A percentile compares a stretch with the other conserved stretches of the same genome.
These are phyloP conservation scores for Chelmon rostratus DNA, from an alignment of 2,797 vertebrate species.

Conservation along the genomic window DNA sequence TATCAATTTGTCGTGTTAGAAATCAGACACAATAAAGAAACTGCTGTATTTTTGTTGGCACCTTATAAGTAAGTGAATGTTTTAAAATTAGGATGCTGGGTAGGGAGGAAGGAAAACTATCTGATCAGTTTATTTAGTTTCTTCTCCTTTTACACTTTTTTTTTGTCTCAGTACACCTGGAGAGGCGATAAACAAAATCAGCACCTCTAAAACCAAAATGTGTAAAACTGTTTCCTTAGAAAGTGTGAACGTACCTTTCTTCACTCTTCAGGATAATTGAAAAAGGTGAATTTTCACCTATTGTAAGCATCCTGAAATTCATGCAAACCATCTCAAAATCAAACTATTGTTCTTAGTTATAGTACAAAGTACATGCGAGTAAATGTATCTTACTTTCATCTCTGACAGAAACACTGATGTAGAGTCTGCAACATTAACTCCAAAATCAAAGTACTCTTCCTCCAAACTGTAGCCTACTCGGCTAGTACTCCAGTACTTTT, in stretches of 20 bases:
- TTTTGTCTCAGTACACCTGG: constrained; percentile 18
- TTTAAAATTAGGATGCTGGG: background rate
- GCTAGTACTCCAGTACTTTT: too few relatives aligned
- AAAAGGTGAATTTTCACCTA: background rate
- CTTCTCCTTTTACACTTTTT: constrained; percentile 7
- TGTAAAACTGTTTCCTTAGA: background rate
- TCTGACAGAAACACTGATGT: too few relatives aligned
- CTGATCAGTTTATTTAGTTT: background rate
- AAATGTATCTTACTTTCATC: too few relatives aligned
- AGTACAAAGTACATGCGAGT: too few relatives aligned
- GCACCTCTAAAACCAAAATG: constrained; percentile 6
- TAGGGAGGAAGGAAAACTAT: background rate
- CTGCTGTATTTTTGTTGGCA: background rate
- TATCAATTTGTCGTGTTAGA: background rate
- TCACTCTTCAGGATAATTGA: background rate
- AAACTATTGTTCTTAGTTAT: too few relatives aligned
- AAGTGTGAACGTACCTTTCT: constrained; percentile 1
- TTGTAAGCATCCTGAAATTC: too few relatives aligned
- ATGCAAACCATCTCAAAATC: too few relatives aligned
- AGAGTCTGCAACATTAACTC: too few relatives aligned
- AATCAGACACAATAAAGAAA: constrained; percentile 21
- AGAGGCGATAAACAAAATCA: constrained; percentile 34
- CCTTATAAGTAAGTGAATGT: background rate
- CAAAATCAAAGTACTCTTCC: too few relatives aligned
- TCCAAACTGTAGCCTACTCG: too few relatives aligned